Evolutionary conservation across 2,113 vertebrate genomes (phyloP).

Genomic region (Limanda limanda): DNA sequence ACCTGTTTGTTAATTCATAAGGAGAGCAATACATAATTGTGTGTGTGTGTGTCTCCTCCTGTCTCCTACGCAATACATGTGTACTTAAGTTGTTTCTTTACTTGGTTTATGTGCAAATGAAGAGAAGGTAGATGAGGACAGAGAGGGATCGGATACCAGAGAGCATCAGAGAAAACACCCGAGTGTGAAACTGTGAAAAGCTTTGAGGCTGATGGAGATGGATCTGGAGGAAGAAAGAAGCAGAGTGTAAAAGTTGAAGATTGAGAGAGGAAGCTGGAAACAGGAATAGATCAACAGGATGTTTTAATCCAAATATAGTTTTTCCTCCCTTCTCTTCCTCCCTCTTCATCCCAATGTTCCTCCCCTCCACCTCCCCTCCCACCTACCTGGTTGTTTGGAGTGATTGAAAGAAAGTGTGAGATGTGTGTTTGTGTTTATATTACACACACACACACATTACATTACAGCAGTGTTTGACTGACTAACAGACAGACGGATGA

Average conservation of each 20-base stretch:
- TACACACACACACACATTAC: background rate
- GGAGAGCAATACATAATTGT: background rate
- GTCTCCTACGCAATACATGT: background rate
- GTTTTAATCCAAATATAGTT: constrained; percentile 77
- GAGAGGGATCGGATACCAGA: too few relatives aligned
- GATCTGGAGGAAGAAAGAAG: constrained; percentile 52
- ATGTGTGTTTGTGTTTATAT: constrained; percentile 11
- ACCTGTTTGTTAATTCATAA: constrained; percentile 24
- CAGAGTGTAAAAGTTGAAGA: constrained; percentile 65
- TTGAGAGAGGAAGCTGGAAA: constrained; percentile 68
- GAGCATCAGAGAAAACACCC: too few relatives aligned
- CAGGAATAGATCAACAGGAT: constrained; percentile 76
- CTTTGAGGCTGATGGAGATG: constrained; percentile 60
- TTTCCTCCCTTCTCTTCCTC: constrained; percentile 38
- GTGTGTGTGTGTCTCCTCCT: background rate
- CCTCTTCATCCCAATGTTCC: constrained; percentile 6
- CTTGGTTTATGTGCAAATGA: constrained; percentile 22
- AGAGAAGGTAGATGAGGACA: constrained; percentile 21
- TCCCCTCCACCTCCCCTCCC: background rate
- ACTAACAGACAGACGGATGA: constrained; percentile 63
- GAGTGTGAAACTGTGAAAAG: constrained; percentile 43
- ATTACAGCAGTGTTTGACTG: constrained; percentile 29
- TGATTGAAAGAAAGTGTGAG: constrained; percentile 49
- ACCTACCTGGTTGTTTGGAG: constrained; percentile 28
- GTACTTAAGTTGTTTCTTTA: constrained; percentile 6